phyloP scores from a whole-genome alignment of 92 coral and sea anemone genomes.

The Siderastrea siderea region DNA sequence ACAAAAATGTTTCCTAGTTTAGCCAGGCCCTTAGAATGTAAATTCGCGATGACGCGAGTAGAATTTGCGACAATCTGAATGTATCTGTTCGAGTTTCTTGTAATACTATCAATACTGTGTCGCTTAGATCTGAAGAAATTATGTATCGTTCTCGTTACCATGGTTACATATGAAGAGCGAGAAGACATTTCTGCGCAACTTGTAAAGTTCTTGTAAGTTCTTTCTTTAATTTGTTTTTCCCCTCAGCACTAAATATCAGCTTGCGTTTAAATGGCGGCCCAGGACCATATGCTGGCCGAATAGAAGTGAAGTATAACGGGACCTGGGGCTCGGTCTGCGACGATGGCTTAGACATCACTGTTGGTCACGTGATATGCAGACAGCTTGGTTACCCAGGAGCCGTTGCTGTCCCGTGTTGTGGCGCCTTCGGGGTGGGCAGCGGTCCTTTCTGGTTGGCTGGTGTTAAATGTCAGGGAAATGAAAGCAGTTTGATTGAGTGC shows the following conservation, averaged over 20 bases:
- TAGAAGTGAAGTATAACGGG: constrained; percentile 64
- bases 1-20: too few species aligned
- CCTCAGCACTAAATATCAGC: constrained; percentile 14
- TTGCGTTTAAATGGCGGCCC: constrained; percentile 19
- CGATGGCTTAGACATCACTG: constrained; percentile 40
- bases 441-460: constrained; percentile 48
- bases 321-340: constrained; percentile 75
- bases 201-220: background rate
- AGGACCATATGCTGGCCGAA: constrained; percentile 58
- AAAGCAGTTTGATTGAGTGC: constrained; percentile 67
- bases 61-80: too few species aligned
- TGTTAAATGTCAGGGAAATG: constrained; percentile 71
- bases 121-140: too few species aligned
- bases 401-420: constrained; percentile 71
- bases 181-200: background rate
- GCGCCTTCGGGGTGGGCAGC: constrained; percentile 24
- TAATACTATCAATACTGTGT: too few species aligned
- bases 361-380: constrained; percentile 72
- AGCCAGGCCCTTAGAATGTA: too few species aligned
- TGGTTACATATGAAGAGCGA: too few species aligned
- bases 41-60: too few species aligned
- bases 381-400: constrained; percentile 70
- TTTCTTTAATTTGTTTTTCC: background rate
- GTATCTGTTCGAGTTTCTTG: too few species aligned
- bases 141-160: background rate